phyloP scores from a whole-genome alignment of 2,797 vertebrate genomes.

The Macropus fuliginosus region DNA sequence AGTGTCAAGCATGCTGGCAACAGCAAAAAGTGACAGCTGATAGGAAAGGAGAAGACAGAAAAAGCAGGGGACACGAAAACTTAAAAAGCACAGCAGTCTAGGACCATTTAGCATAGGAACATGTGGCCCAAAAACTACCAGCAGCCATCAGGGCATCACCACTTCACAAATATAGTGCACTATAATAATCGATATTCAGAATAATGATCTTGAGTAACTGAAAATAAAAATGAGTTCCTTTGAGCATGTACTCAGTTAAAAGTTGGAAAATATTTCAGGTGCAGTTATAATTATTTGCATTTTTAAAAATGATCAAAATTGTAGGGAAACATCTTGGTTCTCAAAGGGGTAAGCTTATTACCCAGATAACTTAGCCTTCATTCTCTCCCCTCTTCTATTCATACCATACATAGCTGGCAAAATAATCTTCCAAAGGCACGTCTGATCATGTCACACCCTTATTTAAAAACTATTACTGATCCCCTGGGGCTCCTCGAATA shows the following conservation, averaged over 20 bases:
- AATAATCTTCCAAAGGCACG: not conserved
- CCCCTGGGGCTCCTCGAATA: not conserved
- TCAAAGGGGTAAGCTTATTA: not conserved
- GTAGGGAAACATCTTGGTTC: not conserved
- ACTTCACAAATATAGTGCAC: slow-evolving; percentile 27
- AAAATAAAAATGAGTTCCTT: slow-evolving; percentile 22
- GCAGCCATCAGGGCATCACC: slow-evolving; percentile 5
- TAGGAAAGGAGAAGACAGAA: not conserved
- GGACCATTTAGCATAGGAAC: not conserved
- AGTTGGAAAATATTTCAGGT: not conserved
- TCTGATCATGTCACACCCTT: not conserved
- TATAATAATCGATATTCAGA: slow-evolving; percentile 36
- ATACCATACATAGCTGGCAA: not conserved
- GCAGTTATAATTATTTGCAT: not conserved
- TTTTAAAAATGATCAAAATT: not conserved
- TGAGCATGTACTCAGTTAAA: not conserved
- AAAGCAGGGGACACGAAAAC: not conserved
- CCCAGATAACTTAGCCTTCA: not conserved
- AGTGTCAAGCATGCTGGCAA: not conserved
- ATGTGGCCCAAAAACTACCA: not conserved
- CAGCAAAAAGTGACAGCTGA: not conserved
- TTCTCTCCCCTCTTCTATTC: not conserved
- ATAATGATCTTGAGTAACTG: slow-evolving; percentile 35
- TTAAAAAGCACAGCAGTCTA: not conserved
- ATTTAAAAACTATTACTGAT: not conserved